These are phyloP conservation scores for Trichopria drosophilae DNA, from an alignment of 2,888 invertebrate genomes.

Conservation along the genomic window DNA sequence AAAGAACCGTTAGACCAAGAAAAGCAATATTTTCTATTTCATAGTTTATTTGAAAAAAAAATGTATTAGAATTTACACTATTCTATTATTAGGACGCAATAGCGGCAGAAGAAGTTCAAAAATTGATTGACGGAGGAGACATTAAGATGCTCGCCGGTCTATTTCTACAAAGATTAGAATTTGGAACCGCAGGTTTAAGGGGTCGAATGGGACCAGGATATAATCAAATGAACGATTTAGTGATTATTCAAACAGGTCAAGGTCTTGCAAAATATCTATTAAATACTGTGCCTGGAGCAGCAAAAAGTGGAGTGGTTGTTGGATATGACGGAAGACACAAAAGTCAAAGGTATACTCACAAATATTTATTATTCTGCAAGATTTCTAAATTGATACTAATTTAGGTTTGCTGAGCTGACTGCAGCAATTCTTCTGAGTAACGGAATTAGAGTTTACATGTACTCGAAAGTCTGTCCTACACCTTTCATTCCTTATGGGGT, in stretches of 20 bases:
- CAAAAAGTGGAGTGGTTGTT: constrained; percentile 76
- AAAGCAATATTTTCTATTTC: no score
- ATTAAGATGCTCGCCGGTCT: constrained; percentile 66
- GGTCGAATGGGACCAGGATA: constrained; percentile 93
- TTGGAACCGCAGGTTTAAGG: constrained; percentile 93
- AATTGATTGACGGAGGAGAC: constrained; percentile 63
- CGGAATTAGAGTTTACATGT: constrained; percentile 80
- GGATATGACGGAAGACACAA: constrained; percentile 94
- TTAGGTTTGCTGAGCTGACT: constrained; percentile 85
- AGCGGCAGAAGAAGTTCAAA: constrained; percentile 67
- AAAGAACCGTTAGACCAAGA: no score
- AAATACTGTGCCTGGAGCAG: constrained; percentile 62
- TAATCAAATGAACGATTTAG: constrained; percentile 92
- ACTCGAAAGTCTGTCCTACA: constrained; percentile 81
- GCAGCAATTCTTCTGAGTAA: constrained; percentile 79
- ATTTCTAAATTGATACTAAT: constrained; percentile 18
- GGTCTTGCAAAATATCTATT: constrained; percentile 80
- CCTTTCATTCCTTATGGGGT: constrained; percentile 92
- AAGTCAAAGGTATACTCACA: constrained; percentile 73
- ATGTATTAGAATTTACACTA: background rate
- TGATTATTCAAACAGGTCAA: constrained; percentile 92
- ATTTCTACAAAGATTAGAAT: constrained; percentile 74
- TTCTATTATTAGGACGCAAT: constrained; percentile 64
- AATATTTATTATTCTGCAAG: constrained; percentile 36
- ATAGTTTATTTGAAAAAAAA: no score